Percentiles rank a stretch among this genome's conserved stretches.
Conservation (phyloP, 53 echinoderm and acorn worm species). For the Apostichopus leukothele region DNA sequence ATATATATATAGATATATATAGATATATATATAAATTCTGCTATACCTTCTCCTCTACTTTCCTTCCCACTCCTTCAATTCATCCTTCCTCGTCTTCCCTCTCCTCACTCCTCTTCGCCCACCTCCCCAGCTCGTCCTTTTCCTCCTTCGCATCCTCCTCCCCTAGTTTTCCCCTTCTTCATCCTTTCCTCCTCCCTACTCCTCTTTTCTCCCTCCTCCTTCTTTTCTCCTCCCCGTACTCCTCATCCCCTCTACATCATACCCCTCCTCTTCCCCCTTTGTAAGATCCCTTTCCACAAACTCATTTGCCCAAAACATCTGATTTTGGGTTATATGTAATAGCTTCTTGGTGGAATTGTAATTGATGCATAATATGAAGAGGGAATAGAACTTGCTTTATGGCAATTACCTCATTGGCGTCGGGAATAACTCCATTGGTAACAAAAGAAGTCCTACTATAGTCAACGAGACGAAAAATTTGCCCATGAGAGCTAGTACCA, state of each 20-base stretch:
- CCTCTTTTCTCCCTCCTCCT: background rate
- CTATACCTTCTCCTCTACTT: no score
- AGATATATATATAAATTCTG: no score
- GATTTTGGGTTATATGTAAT: background rate
- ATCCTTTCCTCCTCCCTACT: background rate
- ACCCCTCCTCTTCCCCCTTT: background rate
- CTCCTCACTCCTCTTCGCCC: no score
- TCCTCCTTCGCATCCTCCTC: background rate
- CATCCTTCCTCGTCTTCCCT: no score
- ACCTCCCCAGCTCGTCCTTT: background rate
- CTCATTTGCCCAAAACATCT: background rate
- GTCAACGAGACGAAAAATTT: conserved; percentile 17
- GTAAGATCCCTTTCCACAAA: background rate
- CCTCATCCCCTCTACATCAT: background rate
- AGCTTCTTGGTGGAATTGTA: background rate
- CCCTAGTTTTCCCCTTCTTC: background rate
- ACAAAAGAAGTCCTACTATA: background rate
- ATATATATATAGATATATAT: no score
- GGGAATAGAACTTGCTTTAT: background rate
- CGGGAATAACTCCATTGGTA: background rate
- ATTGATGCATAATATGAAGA: no score
- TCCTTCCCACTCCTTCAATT: no score
- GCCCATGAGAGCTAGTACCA: background rate
- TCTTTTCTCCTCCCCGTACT: background rate
- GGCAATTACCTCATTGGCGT: background rate